Evolutionary conservation across 2,888 invertebrate genomes (phyloP).

Genomic region (Andrena camellia): DNA sequence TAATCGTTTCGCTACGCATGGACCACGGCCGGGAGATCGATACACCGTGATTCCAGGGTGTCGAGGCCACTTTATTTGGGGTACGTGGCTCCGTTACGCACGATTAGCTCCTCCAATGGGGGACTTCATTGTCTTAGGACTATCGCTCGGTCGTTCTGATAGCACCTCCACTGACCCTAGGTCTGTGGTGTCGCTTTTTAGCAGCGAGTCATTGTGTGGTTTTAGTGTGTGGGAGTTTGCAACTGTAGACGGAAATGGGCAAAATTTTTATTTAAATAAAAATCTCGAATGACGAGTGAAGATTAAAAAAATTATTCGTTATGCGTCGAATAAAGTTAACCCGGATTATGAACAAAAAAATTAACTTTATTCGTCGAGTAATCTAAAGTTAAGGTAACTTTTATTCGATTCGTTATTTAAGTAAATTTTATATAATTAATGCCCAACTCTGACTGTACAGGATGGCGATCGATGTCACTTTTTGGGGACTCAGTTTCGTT

Average conservation of each 20-base stretch:
- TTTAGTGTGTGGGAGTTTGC: not conserved
- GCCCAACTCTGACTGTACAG: too few species aligned
- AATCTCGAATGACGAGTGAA: too few species aligned
- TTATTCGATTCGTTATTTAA: too few species aligned
- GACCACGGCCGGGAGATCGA: conserved; percentile 53
- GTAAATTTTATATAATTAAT: too few species aligned
- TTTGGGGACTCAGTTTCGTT: too few species aligned
- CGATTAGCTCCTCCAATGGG: conserved; percentile 9
- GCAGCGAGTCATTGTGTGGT: not conserved
- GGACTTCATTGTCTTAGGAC: conserved; percentile 23
- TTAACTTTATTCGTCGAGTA: too few species aligned
- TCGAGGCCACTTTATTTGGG: conserved; percentile 37
- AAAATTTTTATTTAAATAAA: too few species aligned
- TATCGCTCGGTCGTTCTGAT: conserved; percentile 12
- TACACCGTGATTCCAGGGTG: conserved; percentile 17
- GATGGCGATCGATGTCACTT: too few species aligned
- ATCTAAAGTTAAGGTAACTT: too few species aligned
- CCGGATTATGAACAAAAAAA: too few species aligned
- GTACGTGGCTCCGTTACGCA: conserved; percentile 35
- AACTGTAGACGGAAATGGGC: not conserved
- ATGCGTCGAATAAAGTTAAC: too few species aligned
- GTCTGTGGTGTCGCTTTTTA: conserved; percentile 7
- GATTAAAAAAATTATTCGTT: too few species aligned
- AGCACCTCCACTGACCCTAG: not conserved
- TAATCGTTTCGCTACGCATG: conserved; percentile 69